A percentile compares a stretch with the other conserved stretches of the same genome.
Evolutionary conservation across 2,888 invertebrate genomes (phyloP).

Genomic region (Sepiola atlantica): DNA sequence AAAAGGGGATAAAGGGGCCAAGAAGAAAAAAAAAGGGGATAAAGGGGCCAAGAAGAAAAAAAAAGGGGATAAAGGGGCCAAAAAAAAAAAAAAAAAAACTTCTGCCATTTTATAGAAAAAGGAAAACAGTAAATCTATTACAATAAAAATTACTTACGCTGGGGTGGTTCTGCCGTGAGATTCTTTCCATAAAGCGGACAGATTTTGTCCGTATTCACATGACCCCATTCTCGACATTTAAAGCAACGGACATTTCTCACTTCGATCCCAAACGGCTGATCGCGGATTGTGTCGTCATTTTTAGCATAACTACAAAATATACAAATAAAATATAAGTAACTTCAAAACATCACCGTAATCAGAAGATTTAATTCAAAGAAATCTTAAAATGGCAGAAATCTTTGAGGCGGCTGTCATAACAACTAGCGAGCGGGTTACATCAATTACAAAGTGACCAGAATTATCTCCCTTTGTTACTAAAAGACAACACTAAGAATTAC

Average conservation of each 20-base stretch:
- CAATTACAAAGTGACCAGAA: too few relatives aligned
- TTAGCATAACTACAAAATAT: slow-evolving; percentile 86
- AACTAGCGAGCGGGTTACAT: too few relatives aligned
- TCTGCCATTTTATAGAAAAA: not conserved
- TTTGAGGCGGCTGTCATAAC: too few relatives aligned
- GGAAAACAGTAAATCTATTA: not conserved
- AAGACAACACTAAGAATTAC: too few relatives aligned
- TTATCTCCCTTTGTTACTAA: too few relatives aligned
- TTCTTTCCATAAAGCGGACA: slow-evolving; percentile 86
- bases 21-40: too few relatives aligned
- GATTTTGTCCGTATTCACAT: slow-evolving; percentile 93
- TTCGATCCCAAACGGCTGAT: slow-evolving; percentile 96
- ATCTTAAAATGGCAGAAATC: too few relatives aligned
- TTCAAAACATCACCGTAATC: not conserved
- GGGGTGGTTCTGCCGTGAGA: slow-evolving; percentile 72
- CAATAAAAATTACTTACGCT: slow-evolving; percentile 62
- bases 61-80: too few relatives aligned
- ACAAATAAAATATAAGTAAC: not conserved
- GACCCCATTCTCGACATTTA: slow-evolving; percentile 99
- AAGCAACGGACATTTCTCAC: slow-evolving; percentile 91
- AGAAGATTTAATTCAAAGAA: not conserved
- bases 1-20: too few relatives aligned
- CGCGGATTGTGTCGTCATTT: slow-evolving; percentile 96
- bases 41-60: too few relatives aligned
- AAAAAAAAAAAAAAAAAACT: not conserved